Evolutionary conservation across 2,797 vertebrate species (phyloP), one percentile per base, ranked within the genome.

Genomic region (Caiman crocodilus): DNA sequence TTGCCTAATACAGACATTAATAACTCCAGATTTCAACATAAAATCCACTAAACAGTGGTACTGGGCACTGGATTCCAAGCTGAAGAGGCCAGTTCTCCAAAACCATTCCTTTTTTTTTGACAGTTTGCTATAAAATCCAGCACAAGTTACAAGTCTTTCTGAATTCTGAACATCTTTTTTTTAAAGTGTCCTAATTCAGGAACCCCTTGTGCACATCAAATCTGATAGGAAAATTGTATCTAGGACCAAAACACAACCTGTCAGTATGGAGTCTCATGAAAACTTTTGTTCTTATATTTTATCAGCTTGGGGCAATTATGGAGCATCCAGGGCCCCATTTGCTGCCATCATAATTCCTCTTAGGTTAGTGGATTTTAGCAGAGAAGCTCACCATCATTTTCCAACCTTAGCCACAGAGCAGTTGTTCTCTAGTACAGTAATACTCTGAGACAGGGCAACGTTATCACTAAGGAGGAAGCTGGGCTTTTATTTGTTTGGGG

Each of bases 61-160:
- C 28, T 15, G 30, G 55, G 16, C 9, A 26, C 7, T 2, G n/a
- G 63, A 12, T 15, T 64, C 1, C 74, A 84, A 74, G 81, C 57
- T 55, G 79, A 23, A 73, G 18, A 30, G 85, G 50, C 10, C 63
- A 82, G 6, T 9, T 58, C 82, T 15, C 11, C n/a, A 28, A 78
- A 26, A 14, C 20, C 65, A 21, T 10, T 32, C 0, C 0, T 13
- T 5, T 25, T 63, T 63, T 23, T 63, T 18, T 59, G 18, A 1
- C 23, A 3, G 69, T 75, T 6, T 16, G 59, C 6, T 42, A 6
- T 28, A 32, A 81, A 89, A 61, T 73, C 60, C 4, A 0, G 42
- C 42, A 50, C 42, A 67, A 67, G 28, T 21, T 32, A 65, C n/a
- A 30, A 67, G 30, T 20, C 65, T 20, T 32, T 67, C 21, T 21